Percentiles rank a stretch among this genome's conserved stretches.
phyloP scores from a whole-genome alignment of 1,140 invertebrate genomes.

The Galleria mellonella region DNA sequence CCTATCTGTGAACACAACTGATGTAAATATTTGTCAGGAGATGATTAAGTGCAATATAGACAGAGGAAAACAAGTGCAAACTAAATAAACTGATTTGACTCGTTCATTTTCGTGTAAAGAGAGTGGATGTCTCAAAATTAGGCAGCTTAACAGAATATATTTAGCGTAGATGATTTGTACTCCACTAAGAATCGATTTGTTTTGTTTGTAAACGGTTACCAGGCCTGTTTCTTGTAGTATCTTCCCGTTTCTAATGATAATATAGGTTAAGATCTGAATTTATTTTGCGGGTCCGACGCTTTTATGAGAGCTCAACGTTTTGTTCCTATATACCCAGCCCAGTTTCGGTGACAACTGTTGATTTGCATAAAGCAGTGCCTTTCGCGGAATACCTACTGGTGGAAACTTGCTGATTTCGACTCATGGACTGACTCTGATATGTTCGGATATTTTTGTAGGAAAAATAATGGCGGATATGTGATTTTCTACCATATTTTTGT shows the following conservation, averaged over 20 bases:
- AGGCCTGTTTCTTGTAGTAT: constrained; percentile 35
- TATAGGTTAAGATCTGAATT: constrained; percentile 21
- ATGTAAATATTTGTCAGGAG: constrained; percentile 35
- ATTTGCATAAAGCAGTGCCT: constrained; percentile 51
- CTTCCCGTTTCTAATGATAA: constrained; percentile 48
- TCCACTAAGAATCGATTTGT: constrained; percentile 21
- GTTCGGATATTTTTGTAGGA: constrained; percentile 47
- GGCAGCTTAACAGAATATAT: constrained; percentile 24
- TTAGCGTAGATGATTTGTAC: constrained; percentile 24
- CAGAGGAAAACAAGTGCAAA: constrained; percentile 22
- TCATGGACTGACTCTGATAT: constrained; percentile 48
- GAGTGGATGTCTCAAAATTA: constrained; percentile 22
- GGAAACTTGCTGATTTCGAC: constrained; percentile 32
- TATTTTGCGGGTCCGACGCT: constrained; percentile 8
- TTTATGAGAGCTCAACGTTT: constrained; percentile 26
- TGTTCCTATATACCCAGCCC: constrained; percentile 8
- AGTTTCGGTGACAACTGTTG: constrained; percentile 8
- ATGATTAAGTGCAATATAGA: constrained; percentile 39
- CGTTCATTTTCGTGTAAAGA: constrained; percentile 16
- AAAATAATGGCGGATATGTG: too few relatives aligned
- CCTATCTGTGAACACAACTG: constrained; percentile 14
- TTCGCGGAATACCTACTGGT: constrained; percentile 15
- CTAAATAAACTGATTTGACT: constrained; percentile 10
- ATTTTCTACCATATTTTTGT: too few relatives aligned
- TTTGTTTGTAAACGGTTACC: constrained; percentile 13